These are phyloP conservation scores for Dicaeum eximium DNA, from an alignment of 2,113 vertebrate genomes.

Conservation along the genomic window DNA sequence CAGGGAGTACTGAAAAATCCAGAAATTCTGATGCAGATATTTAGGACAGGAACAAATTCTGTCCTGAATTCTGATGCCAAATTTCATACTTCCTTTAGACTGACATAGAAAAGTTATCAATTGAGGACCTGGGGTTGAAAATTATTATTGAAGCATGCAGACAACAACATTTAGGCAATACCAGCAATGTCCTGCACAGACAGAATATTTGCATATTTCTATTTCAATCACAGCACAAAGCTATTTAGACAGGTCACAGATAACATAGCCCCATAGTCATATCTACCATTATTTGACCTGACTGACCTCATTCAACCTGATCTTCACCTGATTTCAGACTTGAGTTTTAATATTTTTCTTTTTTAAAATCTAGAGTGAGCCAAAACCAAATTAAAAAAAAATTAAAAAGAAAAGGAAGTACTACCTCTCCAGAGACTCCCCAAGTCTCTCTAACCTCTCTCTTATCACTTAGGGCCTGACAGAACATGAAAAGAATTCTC, in stretches of 20 bases:
- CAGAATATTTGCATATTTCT: background rate
- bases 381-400: background rate
- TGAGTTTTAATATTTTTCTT: background rate
- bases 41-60: background rate
- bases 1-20: background rate
- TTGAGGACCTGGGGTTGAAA: background rate
- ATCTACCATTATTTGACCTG: background rate
- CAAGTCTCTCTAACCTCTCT: background rate
- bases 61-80: background rate
- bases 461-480: background rate
- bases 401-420: background rate
- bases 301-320: background rate
- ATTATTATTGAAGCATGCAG: background rate
- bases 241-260: background rate
- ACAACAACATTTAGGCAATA: background rate
- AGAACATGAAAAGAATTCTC: background rate
- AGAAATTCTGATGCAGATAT: background rate
- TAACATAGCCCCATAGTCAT: background rate
- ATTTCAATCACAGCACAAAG: background rate
- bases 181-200: background rate
- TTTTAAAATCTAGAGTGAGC: background rate
- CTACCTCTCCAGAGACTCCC: background rate
- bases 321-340: background rate
- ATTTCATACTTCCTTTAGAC: background rate
- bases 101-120: background rate